Evolutionary conservation across 2,113 vertebrate species (phyloP), one percentile per base, ranked within the genome.

Genomic region (Halichoerus grypus): DNA sequence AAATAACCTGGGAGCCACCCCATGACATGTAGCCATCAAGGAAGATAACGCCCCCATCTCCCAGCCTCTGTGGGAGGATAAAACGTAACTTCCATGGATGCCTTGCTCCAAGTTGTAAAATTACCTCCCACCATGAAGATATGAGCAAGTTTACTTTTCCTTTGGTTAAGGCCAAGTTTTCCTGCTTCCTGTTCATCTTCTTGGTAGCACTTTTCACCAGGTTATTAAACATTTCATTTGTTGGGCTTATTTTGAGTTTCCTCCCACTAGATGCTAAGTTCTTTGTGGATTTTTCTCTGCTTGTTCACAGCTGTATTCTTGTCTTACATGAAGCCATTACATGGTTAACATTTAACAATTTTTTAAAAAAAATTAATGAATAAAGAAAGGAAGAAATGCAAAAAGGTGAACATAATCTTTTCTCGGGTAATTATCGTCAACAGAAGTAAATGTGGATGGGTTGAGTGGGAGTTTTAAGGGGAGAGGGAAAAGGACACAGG

Each of bases 351-450:
- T 33, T 87, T 36, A 77, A 69, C 67, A 86, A 12, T n/a, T 80
- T 85, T 87, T 80, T 59, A 1, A 7, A 42, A 72, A 72, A 72
- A 97, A 51, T 15, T 51, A n/a, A 72, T 83, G 24, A 94, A 65
- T 61, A 72, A 57, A 93, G n/a, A 61, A 77, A 86, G 42, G 83
- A 59, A 84, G 31, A 89, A 42, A 16, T 8, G 11, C 15, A 72
- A n/a, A 16, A 67, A 87, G 36, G 31, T 42, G 16, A 55, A 51
- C 4, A 69, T 5, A n/a, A 14, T 39, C n/a, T 82, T 22, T 80
- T 59, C 4, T 72, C 7, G 72, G 39, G 53, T 49, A 49, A 72
- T 80, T 21, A 49, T 2, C 7, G 36, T n/a, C 9, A 59, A 39
- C 24, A 24, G 69, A 71, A 80, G n/a, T 53, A 42, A 88, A 39